phyloP scores from a whole-genome alignment of 1,140 invertebrate genomes.

The Achroia grisella region DNA sequence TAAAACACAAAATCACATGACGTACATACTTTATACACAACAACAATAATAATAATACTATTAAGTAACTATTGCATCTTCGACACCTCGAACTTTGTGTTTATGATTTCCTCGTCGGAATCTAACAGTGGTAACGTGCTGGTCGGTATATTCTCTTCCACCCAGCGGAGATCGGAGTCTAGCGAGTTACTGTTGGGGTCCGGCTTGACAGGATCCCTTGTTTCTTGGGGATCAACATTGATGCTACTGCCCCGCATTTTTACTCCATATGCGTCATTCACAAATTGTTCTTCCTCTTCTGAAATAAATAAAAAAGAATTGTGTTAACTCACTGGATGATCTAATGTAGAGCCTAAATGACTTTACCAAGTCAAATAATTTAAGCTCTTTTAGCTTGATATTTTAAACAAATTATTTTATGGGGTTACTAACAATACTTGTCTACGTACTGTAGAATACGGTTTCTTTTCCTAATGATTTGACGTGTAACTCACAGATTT shows the following conservation, averaged over 20 bases:
- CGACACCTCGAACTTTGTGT: slow-evolving; percentile 91
- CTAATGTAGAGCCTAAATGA: too few species aligned
- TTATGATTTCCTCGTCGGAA: slow-evolving; percentile 93
- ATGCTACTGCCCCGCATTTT: slow-evolving; percentile 79
- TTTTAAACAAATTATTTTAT: too few species aligned
- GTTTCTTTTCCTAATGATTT: too few species aligned
- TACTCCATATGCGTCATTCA: slow-evolving; percentile 89
- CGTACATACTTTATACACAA: slow-evolving; percentile 36
- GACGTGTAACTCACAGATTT: too few species aligned
- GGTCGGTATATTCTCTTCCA: slow-evolving; percentile 92
- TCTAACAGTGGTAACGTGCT: slow-evolving; percentile 87
- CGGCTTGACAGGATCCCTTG: slow-evolving; percentile 24
- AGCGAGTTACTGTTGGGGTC: slow-evolving; percentile 45
- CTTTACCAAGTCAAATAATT: too few species aligned
- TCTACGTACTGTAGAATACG: too few species aligned
- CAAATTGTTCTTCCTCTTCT: slow-evolving; percentile 86
- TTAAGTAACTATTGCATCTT: slow-evolving; percentile 85
- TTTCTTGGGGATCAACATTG: slow-evolving; percentile 21
- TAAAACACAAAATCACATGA: slow-evolving; percentile 32
- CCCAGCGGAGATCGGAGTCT: slow-evolving; percentile 92
- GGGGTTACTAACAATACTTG: too few species aligned
- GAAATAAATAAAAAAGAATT: too few species aligned
- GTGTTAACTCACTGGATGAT: too few species aligned
- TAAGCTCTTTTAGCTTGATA: too few species aligned
- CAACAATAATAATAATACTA: too few species aligned